Evolutionary conservation across 2,888 invertebrate species (phyloP).

Genomic region (Agrypnus murinus): DNA sequence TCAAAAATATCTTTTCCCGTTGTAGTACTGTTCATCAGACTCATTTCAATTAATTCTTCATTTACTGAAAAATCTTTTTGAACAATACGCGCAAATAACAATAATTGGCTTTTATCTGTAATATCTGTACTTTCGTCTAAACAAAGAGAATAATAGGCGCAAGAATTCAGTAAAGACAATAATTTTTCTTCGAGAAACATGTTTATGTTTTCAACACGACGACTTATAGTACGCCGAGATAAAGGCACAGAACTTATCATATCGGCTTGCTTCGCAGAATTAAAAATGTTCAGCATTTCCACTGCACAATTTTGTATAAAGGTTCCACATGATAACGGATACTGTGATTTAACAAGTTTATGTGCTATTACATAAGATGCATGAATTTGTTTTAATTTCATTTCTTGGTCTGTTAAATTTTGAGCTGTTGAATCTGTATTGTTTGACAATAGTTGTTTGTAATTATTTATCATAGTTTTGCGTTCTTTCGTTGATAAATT

Average conservation of each 20-base stretch:
- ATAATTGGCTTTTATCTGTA: conserved; percentile 31
- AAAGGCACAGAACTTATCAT: conserved; percentile 49
- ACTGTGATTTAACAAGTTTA: no score
- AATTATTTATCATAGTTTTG: no score
- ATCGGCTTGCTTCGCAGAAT: conserved; percentile 42
- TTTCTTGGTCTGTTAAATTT: no score
- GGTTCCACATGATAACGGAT: conserved; percentile 45
- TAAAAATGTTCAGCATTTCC: conserved; percentile 42
- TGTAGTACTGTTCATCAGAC: conserved; percentile 24
- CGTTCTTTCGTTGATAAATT: no score
- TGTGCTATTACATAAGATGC: no score
- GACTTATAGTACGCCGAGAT: conserved; percentile 46
- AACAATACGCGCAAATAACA: conserved; percentile 19
- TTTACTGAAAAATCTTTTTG: conserved; percentile 20
- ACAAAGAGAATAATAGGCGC: conserved; percentile 27
- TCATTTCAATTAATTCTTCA: conserved; percentile 26
- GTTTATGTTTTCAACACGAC: conserved; percentile 13
- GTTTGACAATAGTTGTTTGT: no score
- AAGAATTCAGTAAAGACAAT: background rate
- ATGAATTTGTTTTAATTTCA: no score
- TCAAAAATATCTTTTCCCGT: conserved; percentile 26
- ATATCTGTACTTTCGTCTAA: conserved; percentile 28
- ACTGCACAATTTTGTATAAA: conserved; percentile 43
- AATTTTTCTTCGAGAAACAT: conserved; percentile 23
- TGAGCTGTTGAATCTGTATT: no score